Conservation (phyloP, 2,888 invertebrate species). For the Schizaphis graminum region DNA sequence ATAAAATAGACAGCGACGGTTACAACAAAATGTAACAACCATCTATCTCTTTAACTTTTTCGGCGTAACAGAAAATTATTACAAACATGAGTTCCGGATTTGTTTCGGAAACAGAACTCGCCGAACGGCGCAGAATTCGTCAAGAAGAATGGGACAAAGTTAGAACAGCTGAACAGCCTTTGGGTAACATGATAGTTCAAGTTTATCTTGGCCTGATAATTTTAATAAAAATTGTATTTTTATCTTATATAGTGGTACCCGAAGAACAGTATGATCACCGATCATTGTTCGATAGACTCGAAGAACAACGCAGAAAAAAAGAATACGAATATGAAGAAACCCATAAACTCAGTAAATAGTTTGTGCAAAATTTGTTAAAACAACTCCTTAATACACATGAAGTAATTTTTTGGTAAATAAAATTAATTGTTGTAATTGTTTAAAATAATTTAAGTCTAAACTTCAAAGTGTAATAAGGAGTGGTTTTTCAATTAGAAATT, state of each 20-base stretch:
- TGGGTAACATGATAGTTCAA: conserved; percentile 76
- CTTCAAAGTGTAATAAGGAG: conserved; percentile 31
- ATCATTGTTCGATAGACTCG: conserved; percentile 91
- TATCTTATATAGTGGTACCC: conserved; percentile 81
- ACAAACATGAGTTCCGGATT: conserved; percentile 90
- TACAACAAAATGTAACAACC: background rate
- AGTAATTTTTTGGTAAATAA: background rate
- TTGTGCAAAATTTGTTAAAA: background rate
- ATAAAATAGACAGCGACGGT: background rate
- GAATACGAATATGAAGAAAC: conserved; percentile 96
- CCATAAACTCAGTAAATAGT: conserved; percentile 88
- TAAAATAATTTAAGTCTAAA: background rate
- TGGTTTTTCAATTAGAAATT: background rate
- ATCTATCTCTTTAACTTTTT: background rate
- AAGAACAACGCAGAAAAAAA: conserved; percentile 92
- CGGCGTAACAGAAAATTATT: background rate
- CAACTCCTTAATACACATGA: background rate
- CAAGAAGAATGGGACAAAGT: conserved; percentile 99
- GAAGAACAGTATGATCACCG: conserved; percentile 87
- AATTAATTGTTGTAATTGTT: background rate
- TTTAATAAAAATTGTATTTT: conserved; percentile 38
- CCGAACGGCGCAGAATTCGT: conserved; percentile 82
- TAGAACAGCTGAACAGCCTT: conserved; percentile 88
- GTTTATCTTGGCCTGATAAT: background rate
- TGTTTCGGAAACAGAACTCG: conserved; percentile 88